Evolutionary conservation across 2,888 invertebrate species (phyloP).

Genomic region (Thecophora atra): DNA sequence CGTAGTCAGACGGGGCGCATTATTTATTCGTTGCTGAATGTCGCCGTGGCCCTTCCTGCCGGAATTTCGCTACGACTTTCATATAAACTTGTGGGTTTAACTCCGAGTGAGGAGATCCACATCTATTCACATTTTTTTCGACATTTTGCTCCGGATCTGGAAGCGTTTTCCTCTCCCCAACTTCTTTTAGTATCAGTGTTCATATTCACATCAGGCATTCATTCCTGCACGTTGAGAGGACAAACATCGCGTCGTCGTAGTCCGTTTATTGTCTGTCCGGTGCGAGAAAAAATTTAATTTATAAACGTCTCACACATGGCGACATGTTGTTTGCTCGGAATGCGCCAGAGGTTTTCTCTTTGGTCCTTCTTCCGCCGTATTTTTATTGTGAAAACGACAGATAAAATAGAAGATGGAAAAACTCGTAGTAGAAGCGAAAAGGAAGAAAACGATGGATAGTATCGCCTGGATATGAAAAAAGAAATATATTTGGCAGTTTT

Average conservation of each 20-base stretch:
- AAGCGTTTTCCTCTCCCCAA: not conserved
- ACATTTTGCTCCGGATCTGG: not conserved
- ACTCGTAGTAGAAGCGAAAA: not conserved
- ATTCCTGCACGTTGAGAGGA: slow-evolving; percentile 27
- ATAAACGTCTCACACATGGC: slow-evolving; percentile 36
- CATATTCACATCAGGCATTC: slow-evolving; percentile 31
- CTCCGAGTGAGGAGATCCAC: not conserved
- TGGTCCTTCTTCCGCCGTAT: not conserved
- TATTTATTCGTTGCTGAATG: slow-evolving; percentile 47
- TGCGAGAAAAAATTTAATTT: slow-evolving; percentile 33
- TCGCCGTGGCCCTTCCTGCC: not conserved
- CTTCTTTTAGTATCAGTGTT: not conserved
- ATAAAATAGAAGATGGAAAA: not conserved
- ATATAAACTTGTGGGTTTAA: not conserved
- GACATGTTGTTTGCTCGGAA: slow-evolving; percentile 28
- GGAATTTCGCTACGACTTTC: not conserved
- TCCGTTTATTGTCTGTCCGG: slow-evolving; percentile 27
- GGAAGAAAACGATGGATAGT: not conserved
- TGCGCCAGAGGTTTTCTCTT: slow-evolving; percentile 15
- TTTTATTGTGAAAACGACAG: not conserved
- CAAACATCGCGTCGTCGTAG: slow-evolving; percentile 24
- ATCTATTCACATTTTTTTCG: slow-evolving; percentile 16
- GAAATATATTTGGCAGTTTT: not conserved
- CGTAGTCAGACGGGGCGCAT: slow-evolving; percentile 61
- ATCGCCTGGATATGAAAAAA: not conserved